Evolutionary conservation across 2,113 vertebrate species (phyloP), one percentile per base, ranked within the genome.

Genomic region (Psittacara wagleri): DNA sequence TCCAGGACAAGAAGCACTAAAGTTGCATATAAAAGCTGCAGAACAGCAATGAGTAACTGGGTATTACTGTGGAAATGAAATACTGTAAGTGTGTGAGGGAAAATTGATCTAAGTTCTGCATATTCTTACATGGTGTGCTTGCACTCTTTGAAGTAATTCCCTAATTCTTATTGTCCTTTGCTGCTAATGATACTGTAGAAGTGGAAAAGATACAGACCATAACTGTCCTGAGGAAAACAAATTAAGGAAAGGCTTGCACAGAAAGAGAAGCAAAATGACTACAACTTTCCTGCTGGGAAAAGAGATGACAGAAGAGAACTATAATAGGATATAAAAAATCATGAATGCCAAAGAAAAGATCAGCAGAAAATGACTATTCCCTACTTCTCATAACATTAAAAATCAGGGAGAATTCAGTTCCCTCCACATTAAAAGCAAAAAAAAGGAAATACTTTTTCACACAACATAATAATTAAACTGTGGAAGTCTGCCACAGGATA

Each of bases 391-490:
- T 52, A 73, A 66, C 73, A 88, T 59, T 55, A 81, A 93, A 88
- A 72, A 55, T 23, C 18, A 76, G 43, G 27, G 43, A 88, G 28
- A 94, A 92, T 84, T 93, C 51, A 4, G 39, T 77, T 94, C 61
- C 61, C 31, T 88, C 63, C 17, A 0, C 28, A 84, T 52, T 52
- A 86, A 94, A 95, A 95, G 72, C 61, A 94, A 96, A 72, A 29
- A 83, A 83, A 94, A 94, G 86, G 86, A 95, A 96, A n/a, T 81
- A 14, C 8, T 87, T 91, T 63, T 95, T 95, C 16, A 0, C 77
- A 87, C 69, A 72, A 89, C 43, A 10, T 89, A 78, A n/a, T 94
- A 86, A 95, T 94, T 94, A 84, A 95, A 82, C 27, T 68, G 66
- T 96, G 77, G 52, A 91, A 93, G 43, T 51, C 61, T 9, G 4